Evolutionary conservation across 2,888 invertebrate species (phyloP).

Genomic region (Drosophila percnosoma): DNA sequence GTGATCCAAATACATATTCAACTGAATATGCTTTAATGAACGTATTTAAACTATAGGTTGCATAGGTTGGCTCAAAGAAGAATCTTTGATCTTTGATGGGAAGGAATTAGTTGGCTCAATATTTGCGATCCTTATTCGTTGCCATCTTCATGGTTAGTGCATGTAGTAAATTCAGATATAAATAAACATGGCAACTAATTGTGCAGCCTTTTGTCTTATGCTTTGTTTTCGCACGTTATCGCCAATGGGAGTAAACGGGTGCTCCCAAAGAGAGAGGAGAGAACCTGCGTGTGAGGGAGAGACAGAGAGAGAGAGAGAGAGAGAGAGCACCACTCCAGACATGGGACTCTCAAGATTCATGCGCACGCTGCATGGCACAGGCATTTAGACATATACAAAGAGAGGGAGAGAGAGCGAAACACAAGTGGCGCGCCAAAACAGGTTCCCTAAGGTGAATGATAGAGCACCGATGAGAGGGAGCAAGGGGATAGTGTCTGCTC

Average conservation of each 20-base stretch:
- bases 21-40: neutral
- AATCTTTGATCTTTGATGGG: too few species aligned
- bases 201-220: constrained; percentile 47
- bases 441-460: constrained; percentile 64
- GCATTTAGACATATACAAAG: neutral
- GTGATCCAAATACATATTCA: neutral
- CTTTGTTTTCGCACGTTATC: constrained; percentile 61
- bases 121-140: constrained; percentile 3
- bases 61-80: neutral
- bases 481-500: constrained; percentile 54
- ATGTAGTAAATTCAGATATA: constrained; percentile 32
- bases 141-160: constrained; percentile 10
- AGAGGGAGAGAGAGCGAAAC: constrained; percentile 25
- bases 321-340: constrained; percentile 32
- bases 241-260: constrained; percentile 34
- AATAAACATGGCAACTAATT: constrained; percentile 53
- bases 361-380: constrained; percentile 54
- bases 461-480: constrained; percentile 15
- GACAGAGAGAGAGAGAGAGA: constrained; percentile 20
- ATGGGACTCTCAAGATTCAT: constrained; percentile 37
- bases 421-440: constrained; percentile 73
- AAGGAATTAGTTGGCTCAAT: neutral
- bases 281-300: neutral
- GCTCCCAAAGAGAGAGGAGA: constrained; percentile 22
- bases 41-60: neutral